These are phyloP conservation scores for Cheumatopsyche charites DNA, from an alignment of 1,140 invertebrate genomes.

Conservation along the genomic window DNA sequence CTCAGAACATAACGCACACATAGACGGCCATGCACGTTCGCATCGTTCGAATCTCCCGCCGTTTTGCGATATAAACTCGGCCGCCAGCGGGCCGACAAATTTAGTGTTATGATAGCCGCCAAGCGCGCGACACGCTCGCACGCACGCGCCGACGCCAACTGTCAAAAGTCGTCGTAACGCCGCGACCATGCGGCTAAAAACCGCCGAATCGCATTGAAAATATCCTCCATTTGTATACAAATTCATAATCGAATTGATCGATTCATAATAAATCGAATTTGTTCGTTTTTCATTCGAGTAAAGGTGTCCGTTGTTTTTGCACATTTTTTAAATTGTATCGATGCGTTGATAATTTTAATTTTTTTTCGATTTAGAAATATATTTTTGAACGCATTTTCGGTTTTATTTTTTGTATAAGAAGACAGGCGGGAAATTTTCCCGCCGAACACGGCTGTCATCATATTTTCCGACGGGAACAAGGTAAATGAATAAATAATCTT, in stretches of 20 bases:
- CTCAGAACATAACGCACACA: too few species aligned
- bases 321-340: too few species aligned
- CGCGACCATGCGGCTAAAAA: too few species aligned
- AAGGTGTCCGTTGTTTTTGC: too few species aligned
- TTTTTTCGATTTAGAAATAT: too few species aligned
- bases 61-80: conserved; percentile 43
- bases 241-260: too few species aligned
- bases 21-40: not conserved
- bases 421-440: conserved; percentile 29
- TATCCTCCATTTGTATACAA: too few species aligned
- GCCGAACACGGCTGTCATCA: conserved; percentile 46
- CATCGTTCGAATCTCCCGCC: not conserved
- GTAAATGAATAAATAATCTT: conserved; percentile 21
- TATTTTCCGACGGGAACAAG: conserved; percentile 49
- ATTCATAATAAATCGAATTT: too few species aligned
- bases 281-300: too few species aligned
- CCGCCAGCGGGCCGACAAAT: conserved; percentile 39
- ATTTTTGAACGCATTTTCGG: too few species aligned
- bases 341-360: too few species aligned
- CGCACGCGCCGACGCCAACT: not conserved
- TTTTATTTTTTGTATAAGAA: not conserved
- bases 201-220: too few species aligned
- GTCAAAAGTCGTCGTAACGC: not conserved
- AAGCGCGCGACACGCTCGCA: conserved; percentile 21
- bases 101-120: conserved; percentile 43